Base-by-base conservation (phyloP, 2,797 vertebrate species). In the Enteromius paludinosus region DNA sequence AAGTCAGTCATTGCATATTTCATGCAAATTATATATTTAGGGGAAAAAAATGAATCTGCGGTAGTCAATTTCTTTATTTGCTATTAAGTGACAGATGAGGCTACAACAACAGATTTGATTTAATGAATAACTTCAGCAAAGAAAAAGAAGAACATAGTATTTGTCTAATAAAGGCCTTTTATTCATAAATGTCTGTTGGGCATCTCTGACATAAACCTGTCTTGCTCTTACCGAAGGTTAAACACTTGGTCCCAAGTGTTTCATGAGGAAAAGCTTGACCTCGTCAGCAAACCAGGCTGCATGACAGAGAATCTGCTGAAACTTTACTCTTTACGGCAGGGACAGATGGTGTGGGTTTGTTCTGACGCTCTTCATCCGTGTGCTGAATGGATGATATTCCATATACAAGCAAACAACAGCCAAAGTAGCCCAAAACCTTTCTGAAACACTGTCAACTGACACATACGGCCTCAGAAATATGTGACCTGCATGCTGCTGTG, bases 271-370 rank as follows among this genome's bases (percentile, higher is more conserved):
- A 54, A 68, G 35, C 62, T 33, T 56, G 71, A 54, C 33, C 72
- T 74, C 6, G 6, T 56, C 72, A 47, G 77, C 65, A 54, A 66
- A n/a, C 14, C 77, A 28, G 45, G 12, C 20, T 56, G 33, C 23
- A 43, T 78, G 28, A 69, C 65, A 41, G 38, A 30, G 56, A 45
- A 64, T 77, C 18, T 77, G 59, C 74, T 64, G 74, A 64, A 61
- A 47, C 74, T 9, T n/a, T 62, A 12, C 17, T 45, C 56, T 64
- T 12, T 77, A 77, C 4, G 3, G 23, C 35, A 45, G 59, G 59
- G 49, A 79, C 86, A 87, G 79, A 84, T 84, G 86, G 82, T 77
- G 23, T 11, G 38, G n/a, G 73, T 72, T 74, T 80, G 56, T 71
- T 72, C 15, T 33, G 83, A 52, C 5, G 4, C 52, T 80, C 14